Conservation (phyloP, 2,113 vertebrate species). For the Rana temporaria region DNA sequence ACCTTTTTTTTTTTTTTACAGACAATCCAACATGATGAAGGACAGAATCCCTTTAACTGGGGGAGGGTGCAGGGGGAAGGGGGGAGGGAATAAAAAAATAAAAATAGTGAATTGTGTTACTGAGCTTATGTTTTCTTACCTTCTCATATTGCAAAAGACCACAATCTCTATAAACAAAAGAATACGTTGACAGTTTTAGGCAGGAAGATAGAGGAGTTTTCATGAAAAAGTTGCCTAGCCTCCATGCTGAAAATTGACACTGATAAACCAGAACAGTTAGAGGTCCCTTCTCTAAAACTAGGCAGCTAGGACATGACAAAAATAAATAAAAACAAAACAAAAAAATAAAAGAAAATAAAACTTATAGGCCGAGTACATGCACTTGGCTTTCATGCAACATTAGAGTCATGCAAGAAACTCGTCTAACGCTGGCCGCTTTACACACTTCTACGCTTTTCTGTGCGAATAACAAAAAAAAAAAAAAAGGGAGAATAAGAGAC, state of each 20-base stretch:
- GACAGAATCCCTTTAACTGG: conserved; percentile 75
- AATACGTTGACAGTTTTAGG: conserved; percentile 99
- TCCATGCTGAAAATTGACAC: conserved; percentile 92
- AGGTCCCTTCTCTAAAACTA: conserved; percentile 55
- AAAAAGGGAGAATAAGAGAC: conserved; percentile 8
- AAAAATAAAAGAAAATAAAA: conserved; percentile 61
- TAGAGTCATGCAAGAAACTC: conserved; percentile 83
- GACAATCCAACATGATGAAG: conserved; percentile 76
- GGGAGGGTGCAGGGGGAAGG: conserved; percentile 81
- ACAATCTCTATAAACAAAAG: conserved; percentile 99
- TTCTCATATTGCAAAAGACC: conserved; percentile 99
- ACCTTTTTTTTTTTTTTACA: conserved; percentile 61
- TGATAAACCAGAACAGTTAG: conserved; percentile 59
- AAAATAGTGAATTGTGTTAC: conserved; percentile 91
- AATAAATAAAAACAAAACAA: conserved; percentile 45
- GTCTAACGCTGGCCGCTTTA: conserved; percentile 72
- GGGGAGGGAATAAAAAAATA: no score
- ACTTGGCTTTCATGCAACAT: conserved; percentile 84
- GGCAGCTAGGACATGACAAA: conserved; percentile 72
- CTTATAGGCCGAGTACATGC: conserved; percentile 74
- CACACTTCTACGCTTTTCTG: conserved; percentile 1
- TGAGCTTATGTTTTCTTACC: conserved; percentile 98
- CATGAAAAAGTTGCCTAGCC: conserved; percentile 96
- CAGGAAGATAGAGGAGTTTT: conserved; percentile 95
- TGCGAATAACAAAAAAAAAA: not conserved